Base-by-base conservation (phyloP, 2,797 vertebrate genomes). In the Danio kyathit region DNA sequence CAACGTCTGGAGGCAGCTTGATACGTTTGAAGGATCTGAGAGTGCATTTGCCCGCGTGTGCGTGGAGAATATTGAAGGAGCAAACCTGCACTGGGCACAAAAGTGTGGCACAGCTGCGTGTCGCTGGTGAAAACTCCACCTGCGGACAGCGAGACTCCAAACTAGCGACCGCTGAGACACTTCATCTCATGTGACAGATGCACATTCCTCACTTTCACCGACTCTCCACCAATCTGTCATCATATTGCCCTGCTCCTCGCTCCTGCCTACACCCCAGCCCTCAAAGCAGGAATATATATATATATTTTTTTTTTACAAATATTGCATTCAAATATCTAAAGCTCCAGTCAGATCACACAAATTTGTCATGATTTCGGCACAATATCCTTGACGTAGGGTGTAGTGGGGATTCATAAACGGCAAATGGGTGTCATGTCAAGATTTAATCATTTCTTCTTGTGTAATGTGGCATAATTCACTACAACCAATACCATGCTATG, bases 141-240 rank as follows among this genome's bases (percentile, higher is more conserved):
- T 71, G 69, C 46, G 56, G 29, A 71, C 19, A 51, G 40, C 46
- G 43, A 12, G 21, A n/a, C 41, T 67, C 57, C 14, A 71, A 44
- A 74, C 57, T 60, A 56, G 21, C 43, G 38, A 43, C 16, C 51
- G 73, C 74, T 21, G 57, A 82, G 52, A 80, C 43, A 44, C 44
- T 76, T 21, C 73, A 76, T 80, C 67, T 85, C 60, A 76, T 80
- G 74, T 66, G 67, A 79, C 86, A 83, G 79, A 44, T 76, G 82
- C 60, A 76, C 83, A 52, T 79, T 70, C 78, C 63, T 60, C 56
- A 73, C 63, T 79, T 81, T 82, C 46, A 79, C 29, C 60, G 49
- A 66, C 65, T 67, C 66, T 52, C 61, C 54, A 77, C 67, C 81
- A 80, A 76, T 79, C 48, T 79, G 69, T 83, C 79, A 85, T 76